These are phyloP conservation scores for Luidia sarsii DNA, from an alignment of 53 echinoderm and acorn worm genomes.

Conservation along the genomic window DNA sequence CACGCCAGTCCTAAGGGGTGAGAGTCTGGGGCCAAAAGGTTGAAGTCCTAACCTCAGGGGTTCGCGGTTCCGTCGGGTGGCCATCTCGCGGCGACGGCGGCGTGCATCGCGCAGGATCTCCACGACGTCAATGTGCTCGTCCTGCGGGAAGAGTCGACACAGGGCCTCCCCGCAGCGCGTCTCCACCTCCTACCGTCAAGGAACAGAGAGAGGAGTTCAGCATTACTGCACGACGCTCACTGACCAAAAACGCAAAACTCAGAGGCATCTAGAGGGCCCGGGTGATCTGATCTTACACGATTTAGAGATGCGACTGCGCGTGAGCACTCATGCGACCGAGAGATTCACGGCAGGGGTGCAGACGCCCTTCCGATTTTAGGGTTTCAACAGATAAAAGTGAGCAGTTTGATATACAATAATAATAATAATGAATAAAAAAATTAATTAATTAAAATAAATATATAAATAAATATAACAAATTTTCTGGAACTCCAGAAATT, in stretches of 20 bases:
- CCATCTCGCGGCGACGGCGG: conserved; percentile 78
- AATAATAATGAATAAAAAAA: too few relatives aligned
- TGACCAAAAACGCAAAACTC: neutral
- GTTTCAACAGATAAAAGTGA: too few relatives aligned
- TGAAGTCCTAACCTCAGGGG: conserved; percentile 68
- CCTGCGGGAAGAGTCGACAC: conserved; percentile 90
- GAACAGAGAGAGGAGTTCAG: neutral
- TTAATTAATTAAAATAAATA: too few relatives aligned
- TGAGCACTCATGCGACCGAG: too few relatives aligned
- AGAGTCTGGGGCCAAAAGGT: conserved; percentile 37
- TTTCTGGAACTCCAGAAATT: too few relatives aligned
- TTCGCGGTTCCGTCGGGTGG: conserved; percentile 58
- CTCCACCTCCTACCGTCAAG: conserved; percentile 83
- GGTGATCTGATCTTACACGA: too few relatives aligned
- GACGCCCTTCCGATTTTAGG: too few relatives aligned
- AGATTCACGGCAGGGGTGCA: too few relatives aligned
- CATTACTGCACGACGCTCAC: too few relatives aligned
- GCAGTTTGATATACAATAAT: too few relatives aligned
- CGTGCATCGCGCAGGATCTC: conserved; percentile 94
- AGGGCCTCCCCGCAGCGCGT: conserved; percentile 81
- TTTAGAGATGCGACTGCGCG: too few relatives aligned
- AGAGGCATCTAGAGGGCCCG: neutral
- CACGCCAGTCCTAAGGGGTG: neutral
- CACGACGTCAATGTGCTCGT: conserved; percentile 93
- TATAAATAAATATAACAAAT: too few relatives aligned